Conservation (phyloP, 1,140 invertebrate genomes). For the Proctacanthus coquilletti region DNA sequence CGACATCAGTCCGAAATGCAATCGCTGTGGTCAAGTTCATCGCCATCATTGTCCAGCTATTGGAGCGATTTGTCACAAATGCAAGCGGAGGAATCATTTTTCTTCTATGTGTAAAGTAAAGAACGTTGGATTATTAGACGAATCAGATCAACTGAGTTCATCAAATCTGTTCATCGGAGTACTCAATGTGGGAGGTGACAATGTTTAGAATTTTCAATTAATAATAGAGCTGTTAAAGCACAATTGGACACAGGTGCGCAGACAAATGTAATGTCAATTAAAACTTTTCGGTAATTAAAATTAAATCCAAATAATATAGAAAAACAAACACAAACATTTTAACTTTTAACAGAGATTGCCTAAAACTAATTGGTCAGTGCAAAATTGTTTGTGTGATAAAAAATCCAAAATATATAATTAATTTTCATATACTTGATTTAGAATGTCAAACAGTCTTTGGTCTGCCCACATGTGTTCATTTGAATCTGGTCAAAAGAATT, state of each 20-base stretch:
- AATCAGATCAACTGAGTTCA: background rate
- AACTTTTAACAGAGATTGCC: slow-evolving; percentile 7
- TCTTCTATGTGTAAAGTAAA: slow-evolving; percentile 9
- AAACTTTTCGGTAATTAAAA: slow-evolving; percentile 7
- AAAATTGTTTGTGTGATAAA: slow-evolving; percentile 2
- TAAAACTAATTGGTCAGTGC: slow-evolving; percentile 6
- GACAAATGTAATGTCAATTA: slow-evolving; percentile 11
- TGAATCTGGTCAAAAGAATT: slow-evolving; percentile 6
- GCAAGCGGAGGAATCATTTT: slow-evolving; percentile 11
- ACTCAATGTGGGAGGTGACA: slow-evolving; percentile 2
- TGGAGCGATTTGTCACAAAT: slow-evolving; percentile 10
- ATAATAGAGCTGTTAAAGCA: slow-evolving; percentile 8
- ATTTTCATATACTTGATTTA: slow-evolving; percentile 8
- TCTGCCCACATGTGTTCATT: background rate
- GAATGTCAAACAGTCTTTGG: slow-evolving; percentile 7
- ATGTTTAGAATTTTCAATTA: slow-evolving; percentile 8
- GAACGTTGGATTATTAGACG: slow-evolving; percentile 4
- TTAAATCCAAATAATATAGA: background rate
- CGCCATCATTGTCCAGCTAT: slow-evolving; percentile 10
- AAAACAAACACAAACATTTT: slow-evolving; percentile 3
- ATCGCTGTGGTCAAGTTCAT: slow-evolving; percentile 5
- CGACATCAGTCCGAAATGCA: slow-evolving; percentile 6
- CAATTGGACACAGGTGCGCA: slow-evolving; percentile 12
- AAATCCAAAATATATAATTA: slow-evolving; percentile 4
- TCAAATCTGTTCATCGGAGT: slow-evolving; percentile 2